These are phyloP conservation scores for Branchipolynoe longqiensis DNA, from an alignment of 2,888 invertebrate species.

Conservation along the genomic window DNA sequence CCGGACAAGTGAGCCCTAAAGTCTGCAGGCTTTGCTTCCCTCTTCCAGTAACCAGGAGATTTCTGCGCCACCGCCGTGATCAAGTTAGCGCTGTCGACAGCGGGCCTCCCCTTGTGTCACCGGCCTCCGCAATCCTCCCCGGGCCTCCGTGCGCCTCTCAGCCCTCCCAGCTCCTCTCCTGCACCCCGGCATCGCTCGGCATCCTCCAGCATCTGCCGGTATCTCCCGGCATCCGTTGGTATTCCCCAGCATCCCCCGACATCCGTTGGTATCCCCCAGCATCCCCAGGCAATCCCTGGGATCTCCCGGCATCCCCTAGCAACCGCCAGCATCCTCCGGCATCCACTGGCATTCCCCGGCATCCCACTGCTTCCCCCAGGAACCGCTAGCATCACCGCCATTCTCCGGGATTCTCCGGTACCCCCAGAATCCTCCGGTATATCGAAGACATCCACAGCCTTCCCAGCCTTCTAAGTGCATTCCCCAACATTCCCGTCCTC, in stretches of 20 bases:
- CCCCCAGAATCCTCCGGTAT: neutral
- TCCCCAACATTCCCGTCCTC: neutral
- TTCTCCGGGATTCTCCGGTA: neutral
- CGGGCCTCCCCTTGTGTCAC: too few relatives aligned
- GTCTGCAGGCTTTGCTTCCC: too few relatives aligned
- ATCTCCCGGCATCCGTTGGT: neutral
- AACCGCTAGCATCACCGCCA: neutral
- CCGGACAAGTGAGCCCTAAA: too few relatives aligned
- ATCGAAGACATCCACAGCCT: neutral
- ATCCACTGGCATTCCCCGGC: neutral
- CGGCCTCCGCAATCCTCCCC: too few relatives aligned
- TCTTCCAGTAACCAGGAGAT: too few relatives aligned
- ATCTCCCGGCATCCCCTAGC: neutral
- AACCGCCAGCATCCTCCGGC: neutral
- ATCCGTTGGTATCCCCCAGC: neutral
- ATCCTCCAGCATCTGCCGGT: neutral
- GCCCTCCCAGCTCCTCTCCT: neutral
- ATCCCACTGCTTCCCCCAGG: neutral
- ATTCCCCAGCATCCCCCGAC: neutral
- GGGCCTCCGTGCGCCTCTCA: neutral
- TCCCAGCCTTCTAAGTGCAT: neutral
- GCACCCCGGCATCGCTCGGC: neutral
- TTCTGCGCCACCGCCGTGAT: too few relatives aligned
- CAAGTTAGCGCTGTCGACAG: too few relatives aligned
- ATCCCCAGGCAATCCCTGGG: neutral